Base-by-base conservation (phyloP, 2,888 invertebrate species). In the Caenorhabditis sulstoni region DNA sequence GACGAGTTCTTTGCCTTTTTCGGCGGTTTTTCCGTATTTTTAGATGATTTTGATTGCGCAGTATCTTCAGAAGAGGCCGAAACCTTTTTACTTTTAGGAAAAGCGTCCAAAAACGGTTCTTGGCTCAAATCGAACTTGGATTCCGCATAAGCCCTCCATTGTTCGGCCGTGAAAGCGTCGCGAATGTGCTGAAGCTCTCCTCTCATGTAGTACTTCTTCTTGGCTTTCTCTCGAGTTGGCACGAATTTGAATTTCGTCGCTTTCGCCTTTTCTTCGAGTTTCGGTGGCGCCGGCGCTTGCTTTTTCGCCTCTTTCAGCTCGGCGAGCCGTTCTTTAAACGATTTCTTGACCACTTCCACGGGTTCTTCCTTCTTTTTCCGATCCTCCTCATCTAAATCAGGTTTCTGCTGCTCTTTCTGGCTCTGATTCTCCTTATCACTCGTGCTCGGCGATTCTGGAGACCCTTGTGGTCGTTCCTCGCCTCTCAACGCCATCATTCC, bases 161-260 rank as follows among this genome's bases (percentile, higher is more conserved):
- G 59, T 12, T 76, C 81, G 0, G 29, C 23, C 0, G 67, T 64
- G 12, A 70, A 53, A 1, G 70, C 20, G 49, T 86, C 81, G 20
- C 85, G 61, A n/a, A 87, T 82, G 22, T 81, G 67, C 22, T 84
- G 50, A 37, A 87, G 53, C 57, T 87, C 87, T 20, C 85, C 81
- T 5, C 84, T 75, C 81, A 87, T 73, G 35, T 86, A 87, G 50
- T 76, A 86, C 73, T 86, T 86, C 62, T 78, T 81, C 16, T 80
- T 79, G 37, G 81, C 79, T 66, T 84, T 84, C 37, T 70, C 70
- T 16, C 85, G 68, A 0, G 81, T 81, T 11, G 85, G 84, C 2
- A 85, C 81, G 65, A 85, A 85, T 74, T 78, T 85, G 61, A 61
- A 76, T 78, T 35, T 37, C 12, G 37, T 39, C 16, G 12, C 9